These are phyloP conservation scores for Threskiornis aethiopicus DNA, from an alignment of 2,797 vertebrate species.

Conservation along the genomic window DNA sequence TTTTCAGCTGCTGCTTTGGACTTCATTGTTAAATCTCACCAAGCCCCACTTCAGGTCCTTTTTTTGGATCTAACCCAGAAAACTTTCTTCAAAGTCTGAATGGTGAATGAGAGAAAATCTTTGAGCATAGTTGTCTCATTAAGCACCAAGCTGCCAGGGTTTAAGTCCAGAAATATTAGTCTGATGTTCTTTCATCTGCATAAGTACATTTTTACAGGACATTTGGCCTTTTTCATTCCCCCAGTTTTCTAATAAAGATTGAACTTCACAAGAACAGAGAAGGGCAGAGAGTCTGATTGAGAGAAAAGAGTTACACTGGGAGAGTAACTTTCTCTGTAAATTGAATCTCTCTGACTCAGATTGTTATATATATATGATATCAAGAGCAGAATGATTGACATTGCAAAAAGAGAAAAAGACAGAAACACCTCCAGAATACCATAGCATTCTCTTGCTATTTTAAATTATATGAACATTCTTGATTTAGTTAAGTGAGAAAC, in stretches of 20 bases:
- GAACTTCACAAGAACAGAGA: neutral
- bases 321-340: neutral
- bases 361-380: neutral
- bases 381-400: slow-evolving; percentile 2
- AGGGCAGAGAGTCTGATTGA: neutral
- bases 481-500: neutral
- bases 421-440: neutral
- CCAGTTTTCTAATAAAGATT: slow-evolving; percentile 21
- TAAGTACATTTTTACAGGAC: slow-evolving; percentile 46
- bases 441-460: neutral
- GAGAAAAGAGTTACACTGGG: neutral
- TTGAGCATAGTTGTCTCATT: slow-evolving; percentile 35
- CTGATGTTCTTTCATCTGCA: slow-evolving; percentile 41
- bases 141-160: neutral
- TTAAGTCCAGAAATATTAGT: slow-evolving; percentile 38
- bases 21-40: neutral
- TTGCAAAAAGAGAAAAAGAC: neutral
- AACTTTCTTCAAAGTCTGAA: slow-evolving; percentile 34
- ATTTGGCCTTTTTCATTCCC: slow-evolving; percentile 28
- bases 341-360: slow-evolving; percentile 12
- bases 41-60: neutral
- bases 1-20: neutral
- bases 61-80: slow-evolving; percentile 13
- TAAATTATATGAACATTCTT: neutral
- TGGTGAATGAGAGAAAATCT: slow-evolving; percentile 3